Evolutionary conservation across 2,113 vertebrate genomes (phyloP).

Genomic region (Lepidothrix coronata): DNA sequence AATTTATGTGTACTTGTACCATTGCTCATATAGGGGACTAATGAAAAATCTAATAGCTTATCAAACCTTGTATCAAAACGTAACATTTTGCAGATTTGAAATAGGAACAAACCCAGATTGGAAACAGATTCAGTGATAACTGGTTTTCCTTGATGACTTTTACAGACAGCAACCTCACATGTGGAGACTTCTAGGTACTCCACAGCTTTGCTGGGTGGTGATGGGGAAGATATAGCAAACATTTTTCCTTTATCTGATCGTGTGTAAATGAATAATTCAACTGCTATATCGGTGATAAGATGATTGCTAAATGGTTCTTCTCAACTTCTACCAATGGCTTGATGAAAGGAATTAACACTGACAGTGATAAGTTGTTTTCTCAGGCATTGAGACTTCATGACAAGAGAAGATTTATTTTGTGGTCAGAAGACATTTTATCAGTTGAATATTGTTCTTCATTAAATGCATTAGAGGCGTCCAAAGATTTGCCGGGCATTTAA

Average conservation of each 20-base stretch:
- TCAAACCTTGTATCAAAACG: conserved; percentile 64
- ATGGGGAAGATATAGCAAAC: conserved; percentile 60
- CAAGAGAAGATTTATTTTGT: conserved; percentile 24
- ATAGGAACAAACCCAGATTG: conserved; percentile 36
- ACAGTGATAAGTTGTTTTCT: conserved; percentile 63
- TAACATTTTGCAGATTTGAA: conserved; percentile 60
- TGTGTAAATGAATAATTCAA: conserved; percentile 61
- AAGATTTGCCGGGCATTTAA: background rate
- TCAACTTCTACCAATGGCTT: conserved; percentile 59
- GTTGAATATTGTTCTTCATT: conserved; percentile 18
- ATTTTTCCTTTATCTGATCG: conserved; percentile 65
- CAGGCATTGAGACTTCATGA: conserved; percentile 4
- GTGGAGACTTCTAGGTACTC: conserved; percentile 42
- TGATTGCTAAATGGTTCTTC: conserved; percentile 66
- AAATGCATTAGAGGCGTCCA: background rate
- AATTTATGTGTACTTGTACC: background rate
- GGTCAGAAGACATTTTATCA: background rate
- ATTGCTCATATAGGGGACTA: background rate
- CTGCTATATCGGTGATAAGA: conserved; percentile 26
- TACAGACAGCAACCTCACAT: conserved; percentile 28
- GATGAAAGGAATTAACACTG: conserved; percentile 68
- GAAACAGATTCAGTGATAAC: conserved; percentile 51
- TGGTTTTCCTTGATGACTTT: conserved; percentile 34
- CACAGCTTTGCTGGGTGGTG: background rate
- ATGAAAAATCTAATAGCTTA: background rate